These are phyloP conservation scores for Dynastes maya DNA, from an alignment of 2,888 invertebrate genomes.

Conservation along the genomic window DNA sequence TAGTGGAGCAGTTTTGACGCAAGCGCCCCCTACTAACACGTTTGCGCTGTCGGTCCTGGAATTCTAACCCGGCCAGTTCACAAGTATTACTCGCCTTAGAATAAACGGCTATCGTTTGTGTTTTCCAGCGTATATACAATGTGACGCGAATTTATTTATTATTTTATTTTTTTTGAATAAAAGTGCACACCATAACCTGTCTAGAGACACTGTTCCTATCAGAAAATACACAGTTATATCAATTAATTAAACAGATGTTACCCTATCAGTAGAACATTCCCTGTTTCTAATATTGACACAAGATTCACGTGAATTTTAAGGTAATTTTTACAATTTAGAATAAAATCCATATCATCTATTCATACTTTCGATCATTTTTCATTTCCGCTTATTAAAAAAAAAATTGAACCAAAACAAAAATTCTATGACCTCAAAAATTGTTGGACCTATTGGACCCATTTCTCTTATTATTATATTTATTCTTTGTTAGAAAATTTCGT, in stretches of 20 bases:
- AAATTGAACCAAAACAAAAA: constrained; percentile 3
- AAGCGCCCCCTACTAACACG: constrained; percentile 57
- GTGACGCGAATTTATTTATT: constrained; percentile 53
- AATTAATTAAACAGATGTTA: constrained; percentile 32
- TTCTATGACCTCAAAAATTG: too few species aligned
- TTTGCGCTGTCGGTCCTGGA: constrained; percentile 60
- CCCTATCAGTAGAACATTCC: constrained; percentile 22
- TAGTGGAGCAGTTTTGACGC: constrained; percentile 57
- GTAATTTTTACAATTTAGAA: constrained; percentile 17
- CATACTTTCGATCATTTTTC: not conserved
- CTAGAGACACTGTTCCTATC: constrained; percentile 18
- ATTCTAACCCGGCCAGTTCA: constrained; percentile 62
- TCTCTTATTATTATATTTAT: not conserved
- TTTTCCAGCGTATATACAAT: constrained; percentile 54
- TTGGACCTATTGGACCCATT: not conserved
- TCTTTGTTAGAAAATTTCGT: too few species aligned
- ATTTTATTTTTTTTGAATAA: constrained; percentile 37
- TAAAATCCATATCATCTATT: not conserved
- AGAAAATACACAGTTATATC: not conserved
- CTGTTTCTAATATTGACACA: constrained; percentile 34
- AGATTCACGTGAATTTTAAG: constrained; percentile 20
- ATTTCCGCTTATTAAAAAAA: not conserved
- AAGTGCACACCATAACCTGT: constrained; percentile 27
- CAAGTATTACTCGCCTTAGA: constrained; percentile 57
- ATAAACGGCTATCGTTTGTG: constrained; percentile 52